These are phyloP conservation scores for Numenius arquata DNA, from an alignment of 2,113 vertebrate genomes.

Conservation along the genomic window DNA sequence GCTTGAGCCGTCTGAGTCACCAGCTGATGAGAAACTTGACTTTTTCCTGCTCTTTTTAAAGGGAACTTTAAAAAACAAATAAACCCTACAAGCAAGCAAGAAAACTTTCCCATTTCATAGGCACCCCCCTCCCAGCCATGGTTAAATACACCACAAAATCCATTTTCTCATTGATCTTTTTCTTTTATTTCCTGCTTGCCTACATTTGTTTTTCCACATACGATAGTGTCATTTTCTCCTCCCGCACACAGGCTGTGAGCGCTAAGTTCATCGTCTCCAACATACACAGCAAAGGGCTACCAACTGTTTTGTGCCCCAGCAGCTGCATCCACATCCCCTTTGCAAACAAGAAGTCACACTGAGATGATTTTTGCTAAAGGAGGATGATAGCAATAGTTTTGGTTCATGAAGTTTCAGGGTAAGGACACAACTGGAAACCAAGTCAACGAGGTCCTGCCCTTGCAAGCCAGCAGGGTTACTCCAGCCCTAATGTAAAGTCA, in stretches of 20 bases:
- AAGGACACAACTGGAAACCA: not conserved
- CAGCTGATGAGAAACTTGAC: constrained; percentile 43
- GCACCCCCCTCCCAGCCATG: not conserved
- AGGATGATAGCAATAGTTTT: not conserved
- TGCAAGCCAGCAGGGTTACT: not conserved
- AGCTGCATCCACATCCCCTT: not conserved
- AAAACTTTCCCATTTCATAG: constrained; percentile 35
- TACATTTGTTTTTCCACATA: constrained; percentile 19
- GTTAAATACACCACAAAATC: constrained; percentile 46
- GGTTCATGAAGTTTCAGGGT: not conserved
- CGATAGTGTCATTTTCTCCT: constrained; percentile 5
- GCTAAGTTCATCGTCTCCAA: not conserved
- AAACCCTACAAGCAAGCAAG: constrained; percentile 14
- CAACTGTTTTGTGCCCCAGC: not conserved
- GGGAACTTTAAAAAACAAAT: constrained; percentile 38
- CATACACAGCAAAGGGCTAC: not conserved
- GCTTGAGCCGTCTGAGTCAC: constrained; percentile 37
- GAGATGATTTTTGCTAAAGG: not conserved
- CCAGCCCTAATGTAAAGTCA: not conserved
- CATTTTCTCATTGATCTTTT: constrained; percentile 45
- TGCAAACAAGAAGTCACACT: not conserved
- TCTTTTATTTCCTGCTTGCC: constrained; percentile 34
- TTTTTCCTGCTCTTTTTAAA: constrained; percentile 39
- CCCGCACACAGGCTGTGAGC: not conserved
- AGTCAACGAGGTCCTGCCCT: not conserved